phyloP scores from a whole-genome alignment of 1,140 invertebrate species.

The Solen grandis region DNA sequence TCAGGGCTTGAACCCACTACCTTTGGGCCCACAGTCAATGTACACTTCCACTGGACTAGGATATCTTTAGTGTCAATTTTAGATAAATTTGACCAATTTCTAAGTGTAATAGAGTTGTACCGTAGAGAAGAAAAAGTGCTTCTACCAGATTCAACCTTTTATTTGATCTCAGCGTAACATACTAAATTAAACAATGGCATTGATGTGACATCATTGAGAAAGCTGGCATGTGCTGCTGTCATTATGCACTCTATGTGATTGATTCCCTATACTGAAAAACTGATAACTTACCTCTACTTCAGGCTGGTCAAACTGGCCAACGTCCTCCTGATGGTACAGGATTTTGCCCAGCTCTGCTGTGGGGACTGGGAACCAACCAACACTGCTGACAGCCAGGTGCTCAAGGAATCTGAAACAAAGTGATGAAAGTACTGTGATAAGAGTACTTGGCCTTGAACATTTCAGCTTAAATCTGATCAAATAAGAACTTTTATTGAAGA shows the following conservation, averaged over 20 bases:
- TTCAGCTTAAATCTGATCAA: too few relatives aligned
- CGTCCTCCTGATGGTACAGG: conserved; percentile 15
- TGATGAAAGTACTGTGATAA: too few relatives aligned
- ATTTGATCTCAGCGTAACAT: neutral
- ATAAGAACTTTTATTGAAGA: too few relatives aligned
- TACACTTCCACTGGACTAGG: neutral
- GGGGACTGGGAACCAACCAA: conserved; percentile 55
- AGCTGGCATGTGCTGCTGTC: neutral
- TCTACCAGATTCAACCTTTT: neutral
- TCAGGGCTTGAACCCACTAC: too few relatives aligned
- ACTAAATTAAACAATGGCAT: neutral
- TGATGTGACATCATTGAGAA: neutral
- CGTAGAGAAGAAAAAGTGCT: neutral
- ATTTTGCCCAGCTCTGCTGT: conserved; percentile 45
- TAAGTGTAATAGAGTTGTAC: neutral
- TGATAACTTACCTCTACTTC: neutral
- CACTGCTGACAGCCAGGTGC: conserved; percentile 67
- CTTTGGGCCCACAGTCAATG: too few relatives aligned
- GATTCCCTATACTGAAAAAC: neutral
- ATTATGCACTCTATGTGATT: neutral
- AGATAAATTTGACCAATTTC: neutral
- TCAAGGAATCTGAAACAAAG: conserved; percentile 63
- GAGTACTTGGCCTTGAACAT: too few relatives aligned
- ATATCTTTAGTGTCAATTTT: neutral
- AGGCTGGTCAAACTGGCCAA: neutral